Percentiles rank a stretch among this genome's conserved stretches.
Conservation (phyloP, 1,140 invertebrate genomes). For the Piezodorus guildinii region DNA sequence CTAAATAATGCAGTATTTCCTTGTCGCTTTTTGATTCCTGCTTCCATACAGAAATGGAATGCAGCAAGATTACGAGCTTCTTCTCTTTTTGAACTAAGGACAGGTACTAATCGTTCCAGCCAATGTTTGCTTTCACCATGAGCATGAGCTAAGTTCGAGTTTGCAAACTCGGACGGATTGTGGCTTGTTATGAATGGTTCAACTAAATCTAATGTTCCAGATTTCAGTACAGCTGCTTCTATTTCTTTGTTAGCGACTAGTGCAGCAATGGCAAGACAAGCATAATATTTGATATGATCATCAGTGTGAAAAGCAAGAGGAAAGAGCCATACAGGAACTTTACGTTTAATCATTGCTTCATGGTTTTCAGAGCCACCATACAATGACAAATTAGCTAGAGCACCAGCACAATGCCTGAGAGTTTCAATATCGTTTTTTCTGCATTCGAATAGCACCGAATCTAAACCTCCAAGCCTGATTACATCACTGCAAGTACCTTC, state of each 20-base stretch:
- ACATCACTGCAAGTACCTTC: conserved; percentile 89
- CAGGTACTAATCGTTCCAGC: conserved; percentile 84
- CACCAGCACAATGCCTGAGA: conserved; percentile 86
- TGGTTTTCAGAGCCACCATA: conserved; percentile 94
- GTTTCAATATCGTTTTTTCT: conserved; percentile 86
- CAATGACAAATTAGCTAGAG: conserved; percentile 88
- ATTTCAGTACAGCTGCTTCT: conserved; percentile 88
- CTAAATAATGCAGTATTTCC: conserved; percentile 87
- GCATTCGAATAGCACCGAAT: conserved; percentile 89
- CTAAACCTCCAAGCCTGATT: conserved; percentile 71
- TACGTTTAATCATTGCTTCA: conserved; percentile 91
- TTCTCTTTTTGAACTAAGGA: conserved; percentile 88
- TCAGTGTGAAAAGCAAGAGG: conserved; percentile 93
- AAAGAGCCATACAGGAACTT: conserved; percentile 96
- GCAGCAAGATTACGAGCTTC: conserved; percentile 93
- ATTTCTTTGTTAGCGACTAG: conserved; percentile 97
- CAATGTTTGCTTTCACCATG: conserved; percentile 95
- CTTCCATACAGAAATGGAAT: conserved; percentile 99
- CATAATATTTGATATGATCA: conserved; percentile 96
- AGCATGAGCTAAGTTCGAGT: conserved; percentile 79
- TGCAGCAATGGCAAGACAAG: conserved; percentile 92
- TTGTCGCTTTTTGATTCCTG: conserved; percentile 93
- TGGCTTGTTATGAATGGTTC: conserved; percentile 92
- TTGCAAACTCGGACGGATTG: conserved; percentile 89
- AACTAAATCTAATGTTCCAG: conserved; percentile 87